Conservation (phyloP, 2,113 vertebrate genomes). For the Pao palembangensis region DNA sequence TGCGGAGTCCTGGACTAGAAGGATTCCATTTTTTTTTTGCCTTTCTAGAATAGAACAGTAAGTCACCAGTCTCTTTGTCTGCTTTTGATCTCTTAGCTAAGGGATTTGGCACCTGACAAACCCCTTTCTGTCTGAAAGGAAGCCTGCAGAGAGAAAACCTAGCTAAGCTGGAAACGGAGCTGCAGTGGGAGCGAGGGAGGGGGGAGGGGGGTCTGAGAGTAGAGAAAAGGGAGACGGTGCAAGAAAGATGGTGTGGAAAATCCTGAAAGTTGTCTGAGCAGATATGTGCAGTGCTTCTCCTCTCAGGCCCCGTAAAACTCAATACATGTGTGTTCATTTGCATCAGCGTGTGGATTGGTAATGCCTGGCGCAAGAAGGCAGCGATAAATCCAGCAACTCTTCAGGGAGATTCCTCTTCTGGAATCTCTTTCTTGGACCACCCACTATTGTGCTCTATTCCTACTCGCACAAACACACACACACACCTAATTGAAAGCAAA, state of each 20-base stretch:
- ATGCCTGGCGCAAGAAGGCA: constrained; percentile 48
- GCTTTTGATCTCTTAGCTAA: constrained; percentile 67
- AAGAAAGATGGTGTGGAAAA: constrained; percentile 43
- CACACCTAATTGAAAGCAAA: constrained; percentile 65
- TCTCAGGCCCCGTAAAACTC: constrained; percentile 45
- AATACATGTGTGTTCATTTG: constrained; percentile 47
- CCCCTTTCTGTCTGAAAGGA: constrained; percentile 61
- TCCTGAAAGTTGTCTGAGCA: constrained; percentile 27
- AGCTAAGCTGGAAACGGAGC: constrained; percentile 29
- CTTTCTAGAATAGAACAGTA: constrained; percentile 71
- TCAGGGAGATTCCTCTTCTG: constrained; percentile 63
- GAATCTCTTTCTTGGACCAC: constrained; percentile 65
- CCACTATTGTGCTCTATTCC: constrained; percentile 61
- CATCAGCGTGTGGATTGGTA: constrained; percentile 44
- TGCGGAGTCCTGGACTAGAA: constrained; percentile 63
- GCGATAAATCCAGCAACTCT: constrained; percentile 63
- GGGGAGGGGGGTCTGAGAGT: neutral
- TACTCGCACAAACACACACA: constrained; percentile 23
- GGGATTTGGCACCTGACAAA: constrained; percentile 73
- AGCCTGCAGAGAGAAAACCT: constrained; percentile 50
- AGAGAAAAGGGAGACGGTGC: constrained; percentile 19
- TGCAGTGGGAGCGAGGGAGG: constrained; percentile 12
- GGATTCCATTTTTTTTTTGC: constrained; percentile 62
- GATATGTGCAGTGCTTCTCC: constrained; percentile 42
- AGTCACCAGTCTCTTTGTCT: constrained; percentile 71